Percentiles rank a stretch among this genome's conserved stretches.
Evolutionary conservation across 2,797 vertebrate genomes (phyloP).

Genomic region (Lacerta agilis): DNA sequence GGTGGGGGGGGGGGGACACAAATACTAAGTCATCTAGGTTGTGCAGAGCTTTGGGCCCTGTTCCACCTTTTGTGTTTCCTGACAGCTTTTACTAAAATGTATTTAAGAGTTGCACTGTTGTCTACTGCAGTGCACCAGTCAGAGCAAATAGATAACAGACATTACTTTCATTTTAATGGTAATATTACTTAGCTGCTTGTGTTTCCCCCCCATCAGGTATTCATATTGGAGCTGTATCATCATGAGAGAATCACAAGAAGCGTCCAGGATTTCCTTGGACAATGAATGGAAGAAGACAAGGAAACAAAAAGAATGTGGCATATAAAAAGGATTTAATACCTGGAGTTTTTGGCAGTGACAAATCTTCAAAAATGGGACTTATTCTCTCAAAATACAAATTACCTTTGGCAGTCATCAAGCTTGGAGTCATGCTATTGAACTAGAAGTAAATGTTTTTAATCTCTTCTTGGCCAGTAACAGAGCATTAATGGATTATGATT

Average conservation of each 20-base stretch:
- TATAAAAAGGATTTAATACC: constrained; percentile 77
- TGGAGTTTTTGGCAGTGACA: constrained; percentile 73
- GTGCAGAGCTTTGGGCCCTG: not conserved
- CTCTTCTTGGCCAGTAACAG: constrained; percentile 73
- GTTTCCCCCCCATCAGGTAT: constrained; percentile 67
- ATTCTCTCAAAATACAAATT: constrained; percentile 72
- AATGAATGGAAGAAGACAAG: constrained; percentile 76
- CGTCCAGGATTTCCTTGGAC: constrained; percentile 70
- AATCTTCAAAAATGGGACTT: constrained; percentile 75
- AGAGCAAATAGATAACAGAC: not conserved
- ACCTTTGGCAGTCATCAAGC: constrained; percentile 72
- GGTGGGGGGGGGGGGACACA: not conserved
- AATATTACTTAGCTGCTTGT: constrained; percentile 31
- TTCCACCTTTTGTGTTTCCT: not conserved
- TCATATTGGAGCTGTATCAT: constrained; percentile 73
- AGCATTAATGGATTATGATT: constrained; percentile 80
- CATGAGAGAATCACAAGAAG: constrained; percentile 77
- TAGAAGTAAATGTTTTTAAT: constrained; percentile 74
- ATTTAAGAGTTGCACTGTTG: not conserved
- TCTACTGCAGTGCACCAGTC: not conserved
- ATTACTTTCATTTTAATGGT: not conserved
- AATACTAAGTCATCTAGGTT: not conserved
- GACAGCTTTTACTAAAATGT: not conserved
- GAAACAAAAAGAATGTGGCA: constrained; percentile 78
- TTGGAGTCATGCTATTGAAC: constrained; percentile 79